These are phyloP conservation scores for Platygyra sinensis DNA, from an alignment of 64 coral and sea anemone species.

Conservation along the genomic window DNA sequence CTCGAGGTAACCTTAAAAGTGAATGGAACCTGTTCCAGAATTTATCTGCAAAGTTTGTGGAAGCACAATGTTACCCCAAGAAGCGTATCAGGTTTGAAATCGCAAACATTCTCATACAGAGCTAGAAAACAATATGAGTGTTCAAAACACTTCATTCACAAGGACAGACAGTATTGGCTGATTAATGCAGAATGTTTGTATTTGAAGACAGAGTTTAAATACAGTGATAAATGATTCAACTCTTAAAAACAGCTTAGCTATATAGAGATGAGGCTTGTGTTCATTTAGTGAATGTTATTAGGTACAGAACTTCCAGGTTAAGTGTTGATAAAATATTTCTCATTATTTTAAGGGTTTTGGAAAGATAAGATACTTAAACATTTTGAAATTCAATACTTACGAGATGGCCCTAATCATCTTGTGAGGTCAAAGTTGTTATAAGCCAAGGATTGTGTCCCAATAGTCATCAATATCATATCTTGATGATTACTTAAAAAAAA, in stretches of 20 bases:
- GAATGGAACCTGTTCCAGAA: constrained; percentile 35
- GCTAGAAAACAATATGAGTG: not conserved
- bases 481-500: too few species aligned
- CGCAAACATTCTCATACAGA: constrained; percentile 7
- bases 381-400: not conserved
- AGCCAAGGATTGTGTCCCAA: too few species aligned
- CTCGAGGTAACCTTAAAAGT: constrained; percentile 10
- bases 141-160: not conserved
- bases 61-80: constrained; percentile 9
- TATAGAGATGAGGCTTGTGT: not conserved
- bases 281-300: not conserved
- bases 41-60: constrained; percentile 48
- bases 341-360: not conserved
- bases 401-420: not conserved
- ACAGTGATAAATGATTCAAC: not conserved
- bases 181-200: not conserved
- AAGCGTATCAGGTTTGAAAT: constrained; percentile 50
- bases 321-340: too few species aligned
- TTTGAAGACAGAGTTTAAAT: not conserved
- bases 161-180: not conserved
- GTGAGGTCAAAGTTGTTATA: not conserved
- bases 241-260: not conserved
- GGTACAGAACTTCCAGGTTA: not conserved
- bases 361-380: not conserved
- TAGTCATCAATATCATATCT: too few species aligned